These are phyloP conservation scores for Threskiornis aethiopicus DNA, from an alignment of 2,797 vertebrate genomes.

Conservation along the genomic window DNA sequence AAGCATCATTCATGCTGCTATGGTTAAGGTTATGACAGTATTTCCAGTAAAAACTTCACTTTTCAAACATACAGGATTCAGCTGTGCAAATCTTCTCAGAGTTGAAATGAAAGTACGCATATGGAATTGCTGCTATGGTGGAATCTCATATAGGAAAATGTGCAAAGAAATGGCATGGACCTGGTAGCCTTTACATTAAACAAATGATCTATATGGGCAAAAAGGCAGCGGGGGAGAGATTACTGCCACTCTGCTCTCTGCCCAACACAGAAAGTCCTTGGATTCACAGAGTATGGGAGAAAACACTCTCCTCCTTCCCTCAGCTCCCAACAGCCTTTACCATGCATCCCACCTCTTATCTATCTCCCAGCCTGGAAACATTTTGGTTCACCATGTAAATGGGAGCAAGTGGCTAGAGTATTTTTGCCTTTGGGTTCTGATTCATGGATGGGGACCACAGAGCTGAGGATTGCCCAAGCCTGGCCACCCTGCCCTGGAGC, in stretches of 20 bases:
- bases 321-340: not conserved
- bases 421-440: not conserved
- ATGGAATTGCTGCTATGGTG: fast-evolving
- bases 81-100: conserved; percentile 5
- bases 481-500: not conserved
- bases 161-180: not conserved
- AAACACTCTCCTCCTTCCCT: not conserved
- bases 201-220: not conserved
- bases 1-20: not conserved
- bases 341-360: not conserved
- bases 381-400: not conserved
- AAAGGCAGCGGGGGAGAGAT: not conserved
- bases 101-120: not conserved
- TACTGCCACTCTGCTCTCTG: not conserved
- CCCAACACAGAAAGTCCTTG: fast-evolving
- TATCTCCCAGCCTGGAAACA: not conserved
- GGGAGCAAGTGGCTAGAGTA: not conserved
- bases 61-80: conserved; percentile 18
- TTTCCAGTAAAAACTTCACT: conserved; percentile 18
- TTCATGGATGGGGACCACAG: not conserved
- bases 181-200: not conserved
- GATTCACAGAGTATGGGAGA: not conserved
- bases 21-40: not conserved
- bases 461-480: not conserved
- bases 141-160: not conserved